These are phyloP conservation scores for Tricholaema leucomelas DNA, from an alignment of 2,113 vertebrate species.

Conservation along the genomic window DNA sequence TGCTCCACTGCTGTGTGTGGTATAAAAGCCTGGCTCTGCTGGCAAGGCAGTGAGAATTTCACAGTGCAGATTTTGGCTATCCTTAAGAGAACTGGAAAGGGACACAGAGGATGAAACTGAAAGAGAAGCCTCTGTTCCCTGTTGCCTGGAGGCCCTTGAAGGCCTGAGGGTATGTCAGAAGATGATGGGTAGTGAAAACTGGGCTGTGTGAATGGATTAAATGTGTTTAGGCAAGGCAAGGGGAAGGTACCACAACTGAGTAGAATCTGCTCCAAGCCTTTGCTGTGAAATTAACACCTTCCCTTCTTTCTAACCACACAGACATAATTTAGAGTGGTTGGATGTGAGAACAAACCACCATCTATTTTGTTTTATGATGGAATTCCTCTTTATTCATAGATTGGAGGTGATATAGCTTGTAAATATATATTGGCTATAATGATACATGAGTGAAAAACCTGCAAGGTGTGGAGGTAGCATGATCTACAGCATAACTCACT, in stretches of 20 bases:
- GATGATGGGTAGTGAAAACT: not conserved
- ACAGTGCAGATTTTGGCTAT: not conserved
- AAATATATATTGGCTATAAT: constrained; percentile 3
- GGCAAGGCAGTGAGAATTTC: not conserved
- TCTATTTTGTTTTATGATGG: constrained; percentile 12
- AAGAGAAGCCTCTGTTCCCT: constrained; percentile 17
- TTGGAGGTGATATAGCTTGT: constrained; percentile 1
- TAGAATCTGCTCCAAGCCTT: not conserved
- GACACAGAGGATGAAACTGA: not conserved
- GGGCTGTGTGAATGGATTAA: not conserved
- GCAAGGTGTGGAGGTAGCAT: not conserved
- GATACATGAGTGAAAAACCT: constrained; percentile 23
- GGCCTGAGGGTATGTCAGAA: not conserved
- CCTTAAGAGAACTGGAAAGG: not conserved
- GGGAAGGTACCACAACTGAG: not conserved
- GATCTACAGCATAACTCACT: constrained; percentile 19
- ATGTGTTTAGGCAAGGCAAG: not conserved
- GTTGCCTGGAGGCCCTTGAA: not conserved
- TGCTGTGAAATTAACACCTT: constrained; percentile 13
- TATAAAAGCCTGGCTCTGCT: not conserved
- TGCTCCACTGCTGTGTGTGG: not conserved
- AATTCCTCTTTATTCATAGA: not conserved
- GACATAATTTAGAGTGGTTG: constrained; percentile 11
- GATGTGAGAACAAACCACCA: not conserved
- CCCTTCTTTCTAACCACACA: not conserved